Conservation (phyloP, 2,113 vertebrate species). For the Sorex fumeus region DNA sequence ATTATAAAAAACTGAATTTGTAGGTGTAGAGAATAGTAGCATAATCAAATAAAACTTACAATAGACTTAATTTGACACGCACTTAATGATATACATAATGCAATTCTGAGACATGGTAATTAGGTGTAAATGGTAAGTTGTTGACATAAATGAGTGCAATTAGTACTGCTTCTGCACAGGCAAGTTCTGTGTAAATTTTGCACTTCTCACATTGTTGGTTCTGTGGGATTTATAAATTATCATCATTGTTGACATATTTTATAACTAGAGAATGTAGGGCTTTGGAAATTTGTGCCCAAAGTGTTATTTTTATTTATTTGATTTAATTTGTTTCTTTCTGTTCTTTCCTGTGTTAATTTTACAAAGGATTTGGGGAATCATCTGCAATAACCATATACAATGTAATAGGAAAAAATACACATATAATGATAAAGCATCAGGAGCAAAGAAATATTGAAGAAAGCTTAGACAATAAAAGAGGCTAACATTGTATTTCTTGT, state of each 20-base stretch:
- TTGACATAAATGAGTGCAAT: constrained; percentile 76
- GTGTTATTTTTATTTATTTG: constrained; percentile 42
- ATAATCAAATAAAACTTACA: constrained; percentile 72
- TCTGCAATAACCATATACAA: background rate
- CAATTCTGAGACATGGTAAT: constrained; percentile 69
- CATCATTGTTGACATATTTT: constrained; percentile 62
- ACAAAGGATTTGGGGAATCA: background rate
- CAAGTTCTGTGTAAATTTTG: constrained; percentile 63
- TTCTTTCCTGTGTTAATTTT: constrained; percentile 15
- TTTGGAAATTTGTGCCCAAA: constrained; percentile 32
- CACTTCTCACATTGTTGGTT: constrained; percentile 68
- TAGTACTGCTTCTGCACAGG: constrained; percentile 61
- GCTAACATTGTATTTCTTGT: background rate
- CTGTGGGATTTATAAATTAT: constrained; percentile 75
- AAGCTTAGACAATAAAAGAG: background rate
- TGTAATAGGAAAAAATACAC: background rate
- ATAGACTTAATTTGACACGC: constrained; percentile 69
- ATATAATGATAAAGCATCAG: background rate
- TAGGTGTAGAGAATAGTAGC: constrained; percentile 54
- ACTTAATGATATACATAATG: constrained; percentile 75
- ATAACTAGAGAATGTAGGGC: background rate
- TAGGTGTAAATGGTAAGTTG: constrained; percentile 72
- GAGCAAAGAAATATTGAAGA: background rate
- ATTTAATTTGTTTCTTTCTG: constrained; percentile 44
- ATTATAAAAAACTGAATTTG: constrained; percentile 61